These are phyloP conservation scores for Athalia cordata DNA, from an alignment of 2,888 invertebrate species.

Conservation along the genomic window DNA sequence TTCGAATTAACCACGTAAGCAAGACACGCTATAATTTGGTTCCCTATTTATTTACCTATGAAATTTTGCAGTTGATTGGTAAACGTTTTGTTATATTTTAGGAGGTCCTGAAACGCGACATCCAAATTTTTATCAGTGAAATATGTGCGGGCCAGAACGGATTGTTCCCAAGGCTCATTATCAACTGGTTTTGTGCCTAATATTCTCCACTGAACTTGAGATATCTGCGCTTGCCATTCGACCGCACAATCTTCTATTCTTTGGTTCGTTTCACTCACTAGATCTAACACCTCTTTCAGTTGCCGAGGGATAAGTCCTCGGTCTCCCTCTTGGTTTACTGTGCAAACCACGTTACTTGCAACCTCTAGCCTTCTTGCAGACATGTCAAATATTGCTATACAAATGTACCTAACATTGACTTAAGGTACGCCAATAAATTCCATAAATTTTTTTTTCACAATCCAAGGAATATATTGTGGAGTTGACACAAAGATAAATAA, in stretches of 20 bases:
- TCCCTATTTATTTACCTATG: constrained; percentile 55
- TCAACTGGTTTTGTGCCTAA: constrained; percentile 53
- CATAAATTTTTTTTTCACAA: constrained; percentile 22
- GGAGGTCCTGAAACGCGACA: constrained; percentile 60
- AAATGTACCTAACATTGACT: background rate
- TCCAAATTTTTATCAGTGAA: constrained; percentile 63
- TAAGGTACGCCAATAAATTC: background rate
- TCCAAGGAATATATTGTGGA: background rate
- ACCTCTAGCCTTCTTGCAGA: constrained; percentile 22
- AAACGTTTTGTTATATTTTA: constrained; percentile 59
- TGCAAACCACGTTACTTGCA: constrained; percentile 11
- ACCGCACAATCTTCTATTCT: constrained; percentile 64
- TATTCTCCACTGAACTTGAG: constrained; percentile 64
- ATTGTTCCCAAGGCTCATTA: constrained; percentile 56
- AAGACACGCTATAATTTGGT: background rate
- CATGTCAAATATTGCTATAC: constrained; percentile 17
- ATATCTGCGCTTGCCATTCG: constrained; percentile 62
- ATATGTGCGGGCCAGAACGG: constrained; percentile 63
- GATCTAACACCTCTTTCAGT: constrained; percentile 58
- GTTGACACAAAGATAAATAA: background rate
- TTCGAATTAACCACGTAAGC: background rate
- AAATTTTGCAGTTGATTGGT: constrained; percentile 61
- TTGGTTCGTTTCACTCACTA: constrained; percentile 58
- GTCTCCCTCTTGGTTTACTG: constrained; percentile 26
- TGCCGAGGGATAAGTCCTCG: constrained; percentile 52